A percentile compares a stretch with the other conserved stretches of the same genome.
phyloP scores from a whole-genome alignment of 2,113 vertebrate species.

The Campylomormyrus tamandua region DNA sequence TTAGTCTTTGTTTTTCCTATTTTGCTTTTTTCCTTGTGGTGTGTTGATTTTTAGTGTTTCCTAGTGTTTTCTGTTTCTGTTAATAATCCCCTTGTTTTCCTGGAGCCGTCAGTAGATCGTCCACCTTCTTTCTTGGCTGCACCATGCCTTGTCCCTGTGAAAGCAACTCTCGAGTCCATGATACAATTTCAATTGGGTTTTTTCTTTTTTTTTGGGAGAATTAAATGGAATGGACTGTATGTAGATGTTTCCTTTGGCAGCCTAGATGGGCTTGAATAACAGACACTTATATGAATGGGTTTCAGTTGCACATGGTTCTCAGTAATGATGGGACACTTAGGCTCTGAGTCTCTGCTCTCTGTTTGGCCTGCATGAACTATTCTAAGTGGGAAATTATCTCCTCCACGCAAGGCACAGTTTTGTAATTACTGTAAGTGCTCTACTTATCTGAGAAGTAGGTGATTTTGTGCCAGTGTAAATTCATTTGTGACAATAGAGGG shows the following conservation, averaged over 20 bases:
- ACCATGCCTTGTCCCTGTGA: too few species aligned
- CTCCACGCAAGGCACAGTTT: constrained; percentile 39
- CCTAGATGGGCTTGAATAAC: neutral
- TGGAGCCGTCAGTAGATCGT: too few species aligned
- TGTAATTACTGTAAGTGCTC: constrained; percentile 46
- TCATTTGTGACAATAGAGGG: constrained; percentile 50
- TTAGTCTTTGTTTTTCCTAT: too few species aligned
- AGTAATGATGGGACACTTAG: neutral
- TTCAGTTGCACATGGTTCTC: neutral
- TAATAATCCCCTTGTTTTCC: too few species aligned
- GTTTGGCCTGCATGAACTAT: neutral
- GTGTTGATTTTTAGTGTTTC: too few species aligned
- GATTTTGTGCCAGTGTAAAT: constrained; percentile 36
- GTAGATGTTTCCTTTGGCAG: neutral
- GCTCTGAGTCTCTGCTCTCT: neutral
- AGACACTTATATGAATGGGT: neutral
- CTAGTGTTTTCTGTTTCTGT: too few species aligned
- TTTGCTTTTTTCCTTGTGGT: too few species aligned
- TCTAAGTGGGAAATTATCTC: constrained; percentile 48
- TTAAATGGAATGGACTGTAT: neutral
- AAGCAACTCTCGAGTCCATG: too few species aligned
- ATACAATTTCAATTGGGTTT: too few species aligned
- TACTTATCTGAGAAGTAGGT: constrained; percentile 43
- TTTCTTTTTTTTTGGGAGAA: neutral
- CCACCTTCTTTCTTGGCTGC: too few species aligned